These are phyloP conservation scores for Acrossocheilus fasciatus DNA, from an alignment of 2,797 vertebrate genomes.

Conservation along the genomic window DNA sequence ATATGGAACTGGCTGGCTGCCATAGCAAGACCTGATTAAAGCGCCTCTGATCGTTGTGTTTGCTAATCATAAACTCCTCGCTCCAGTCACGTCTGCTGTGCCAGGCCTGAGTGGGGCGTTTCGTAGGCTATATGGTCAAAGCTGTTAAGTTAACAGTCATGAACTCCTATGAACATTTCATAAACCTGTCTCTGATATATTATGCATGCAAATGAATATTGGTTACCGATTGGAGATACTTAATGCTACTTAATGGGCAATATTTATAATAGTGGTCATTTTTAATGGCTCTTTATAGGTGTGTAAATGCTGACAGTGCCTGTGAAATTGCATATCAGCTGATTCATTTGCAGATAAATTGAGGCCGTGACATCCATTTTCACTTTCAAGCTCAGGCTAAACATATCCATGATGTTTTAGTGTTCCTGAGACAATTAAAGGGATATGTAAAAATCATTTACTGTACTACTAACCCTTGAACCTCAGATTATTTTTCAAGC, in stretches of 20 bases:
- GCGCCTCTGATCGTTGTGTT: background rate
- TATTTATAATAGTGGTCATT: slow-evolving; percentile 35
- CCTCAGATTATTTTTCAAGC: background rate
- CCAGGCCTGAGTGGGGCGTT: background rate
- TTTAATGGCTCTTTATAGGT: slow-evolving; percentile 25
- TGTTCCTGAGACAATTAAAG: background rate
- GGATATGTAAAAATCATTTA: background rate
- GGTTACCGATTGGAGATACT: background rate
- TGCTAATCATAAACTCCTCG: slow-evolving; percentile 3
- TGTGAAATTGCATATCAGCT: slow-evolving; percentile 22
- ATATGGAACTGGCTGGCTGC: background rate
- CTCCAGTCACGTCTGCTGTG: background rate
- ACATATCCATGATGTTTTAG: background rate
- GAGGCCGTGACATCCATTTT: slow-evolving; percentile 20
- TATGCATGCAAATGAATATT: slow-evolving; percentile 24
- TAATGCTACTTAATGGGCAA: slow-evolving; percentile 29
- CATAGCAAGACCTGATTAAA: background rate
- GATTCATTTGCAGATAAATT: slow-evolving; percentile 29
- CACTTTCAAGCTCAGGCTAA: background rate
- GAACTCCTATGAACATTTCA: slow-evolving; percentile 34
- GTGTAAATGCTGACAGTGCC: slow-evolving; percentile 14
- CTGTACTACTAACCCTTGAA: background rate
- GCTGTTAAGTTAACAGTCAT: slow-evolving; percentile 28
- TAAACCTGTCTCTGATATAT: slow-evolving; percentile 17
- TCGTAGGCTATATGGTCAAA: background rate